Evolutionary conservation across 2,797 vertebrate genomes (phyloP).

Genomic region (Ctenosaura bakeri): DNA sequence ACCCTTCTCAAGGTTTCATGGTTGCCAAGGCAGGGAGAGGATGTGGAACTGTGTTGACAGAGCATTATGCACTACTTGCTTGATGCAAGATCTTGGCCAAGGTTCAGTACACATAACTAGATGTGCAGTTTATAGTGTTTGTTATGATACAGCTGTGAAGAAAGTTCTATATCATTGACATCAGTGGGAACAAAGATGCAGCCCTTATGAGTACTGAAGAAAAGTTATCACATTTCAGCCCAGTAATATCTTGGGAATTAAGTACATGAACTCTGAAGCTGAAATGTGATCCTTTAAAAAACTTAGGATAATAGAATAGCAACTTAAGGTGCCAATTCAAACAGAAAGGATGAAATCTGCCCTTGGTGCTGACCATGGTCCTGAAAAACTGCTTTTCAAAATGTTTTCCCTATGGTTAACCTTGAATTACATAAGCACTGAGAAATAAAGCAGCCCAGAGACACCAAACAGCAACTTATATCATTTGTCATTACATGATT

Average conservation of each 20-base stretch:
- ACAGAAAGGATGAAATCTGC: background rate
- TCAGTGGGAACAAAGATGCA: background rate
- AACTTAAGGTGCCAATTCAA: background rate
- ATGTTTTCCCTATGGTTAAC: background rate
- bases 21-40: no score
- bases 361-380: constrained; percentile 23
- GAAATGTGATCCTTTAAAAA: background rate
- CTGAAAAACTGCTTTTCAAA: constrained; percentile 7
- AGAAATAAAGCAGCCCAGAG: background rate
- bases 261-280: background rate
- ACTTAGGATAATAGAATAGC: background rate
- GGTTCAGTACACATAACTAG: background rate
- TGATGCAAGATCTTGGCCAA: no score
- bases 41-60: no score
- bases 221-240: background rate
- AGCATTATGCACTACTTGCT: no score
- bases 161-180: background rate
- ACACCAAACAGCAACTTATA: background rate
- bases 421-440: background rate
- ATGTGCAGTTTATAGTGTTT: background rate
- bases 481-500: background rate
- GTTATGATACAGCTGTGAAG: background rate
- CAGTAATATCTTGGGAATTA: background rate
- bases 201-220: background rate
- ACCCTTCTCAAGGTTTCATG: no score